Percentiles rank a stretch among this genome's conserved stretches.
phyloP scores from a whole-genome alignment of 2,797 vertebrate genomes.

The Betta splendens region DNA sequence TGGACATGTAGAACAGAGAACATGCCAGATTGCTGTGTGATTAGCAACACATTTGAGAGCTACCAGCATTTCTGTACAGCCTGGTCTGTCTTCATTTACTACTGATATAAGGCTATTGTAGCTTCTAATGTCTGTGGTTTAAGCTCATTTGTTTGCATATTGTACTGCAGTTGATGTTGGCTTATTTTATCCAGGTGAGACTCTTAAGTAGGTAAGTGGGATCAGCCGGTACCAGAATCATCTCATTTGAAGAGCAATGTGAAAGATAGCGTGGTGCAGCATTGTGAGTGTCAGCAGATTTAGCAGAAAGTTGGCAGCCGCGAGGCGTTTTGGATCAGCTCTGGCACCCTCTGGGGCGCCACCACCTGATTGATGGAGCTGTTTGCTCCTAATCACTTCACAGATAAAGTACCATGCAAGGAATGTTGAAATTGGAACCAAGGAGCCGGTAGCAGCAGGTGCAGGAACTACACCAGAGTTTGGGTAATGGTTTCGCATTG shows the following conservation, averaged over 20 bases:
- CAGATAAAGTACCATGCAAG: constrained; percentile 52
- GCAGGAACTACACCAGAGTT: constrained; percentile 32
- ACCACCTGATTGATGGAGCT: constrained; percentile 62
- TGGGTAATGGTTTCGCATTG: constrained; percentile 32
- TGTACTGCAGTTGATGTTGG: constrained; percentile 16
- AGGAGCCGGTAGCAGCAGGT: constrained; percentile 42
- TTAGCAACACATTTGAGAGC: too few relatives aligned
- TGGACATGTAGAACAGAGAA: too few relatives aligned
- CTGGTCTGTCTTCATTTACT: too few relatives aligned
- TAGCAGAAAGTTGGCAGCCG: constrained; percentile 46
- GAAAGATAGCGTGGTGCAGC: constrained; percentile 21
- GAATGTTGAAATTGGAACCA: constrained; percentile 36
- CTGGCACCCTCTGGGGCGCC: constrained; percentile 54
- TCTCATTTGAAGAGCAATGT: constrained; percentile 23
- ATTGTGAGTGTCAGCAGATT: constrained; percentile 47
- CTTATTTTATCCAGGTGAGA: constrained; percentile 13
- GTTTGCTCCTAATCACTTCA: constrained; percentile 58
- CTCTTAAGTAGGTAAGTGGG: constrained; percentile 17
- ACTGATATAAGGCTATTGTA: too few relatives aligned
- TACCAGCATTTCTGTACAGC: too few relatives aligned
- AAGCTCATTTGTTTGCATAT: constrained; percentile 3
- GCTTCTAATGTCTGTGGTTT: constrained; percentile 6
- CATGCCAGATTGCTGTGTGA: too few relatives aligned
- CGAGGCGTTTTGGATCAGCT: constrained; percentile 50
- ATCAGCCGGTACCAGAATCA: constrained; percentile 15